Percentiles rank a stretch among this genome's conserved stretches.
These are phyloP conservation scores for Aquatica leii DNA, from an alignment of 2,888 invertebrate species.

Conservation along the genomic window DNA sequence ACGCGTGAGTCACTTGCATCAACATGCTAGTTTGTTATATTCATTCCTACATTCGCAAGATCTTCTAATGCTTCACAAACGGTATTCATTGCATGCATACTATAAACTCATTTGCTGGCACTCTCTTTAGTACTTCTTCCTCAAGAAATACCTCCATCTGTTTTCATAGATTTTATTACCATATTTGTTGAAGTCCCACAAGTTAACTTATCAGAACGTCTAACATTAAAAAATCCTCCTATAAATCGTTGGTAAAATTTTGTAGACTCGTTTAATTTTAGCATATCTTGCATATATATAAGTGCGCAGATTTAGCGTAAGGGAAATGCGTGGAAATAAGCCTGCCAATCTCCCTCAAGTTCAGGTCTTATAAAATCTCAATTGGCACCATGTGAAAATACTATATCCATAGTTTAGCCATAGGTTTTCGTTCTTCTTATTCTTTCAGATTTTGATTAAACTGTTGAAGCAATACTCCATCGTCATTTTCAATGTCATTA, in stretches of 20 bases:
- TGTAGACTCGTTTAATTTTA: slow-evolving; percentile 45
- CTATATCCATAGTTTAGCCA: too few relatives aligned
- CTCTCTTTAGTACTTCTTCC: slow-evolving; percentile 54
- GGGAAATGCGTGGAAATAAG: slow-evolving; percentile 28
- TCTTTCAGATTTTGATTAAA: too few relatives aligned
- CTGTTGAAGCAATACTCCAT: too few relatives aligned
- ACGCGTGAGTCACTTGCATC: too few relatives aligned
- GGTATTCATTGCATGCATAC: too few relatives aligned
- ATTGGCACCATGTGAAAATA: slow-evolving; percentile 54
- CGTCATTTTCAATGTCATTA: too few relatives aligned
- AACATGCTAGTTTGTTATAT: slow-evolving; percentile 53
- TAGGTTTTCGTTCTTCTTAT: too few relatives aligned
- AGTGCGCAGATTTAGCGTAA: slow-evolving; percentile 46
- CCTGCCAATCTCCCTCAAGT: slow-evolving; percentile 52
- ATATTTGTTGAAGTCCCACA: slow-evolving; percentile 46
- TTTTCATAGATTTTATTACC: slow-evolving; percentile 52
- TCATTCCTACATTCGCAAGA: slow-evolving; percentile 49
- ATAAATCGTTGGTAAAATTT: too few relatives aligned
- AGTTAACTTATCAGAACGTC: too few relatives aligned
- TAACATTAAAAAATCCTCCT: too few relatives aligned
- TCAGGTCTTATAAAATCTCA: slow-evolving; percentile 55
- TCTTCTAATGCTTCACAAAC: too few relatives aligned
- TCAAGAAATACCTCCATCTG: slow-evolving; percentile 58
- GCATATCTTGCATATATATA: too few relatives aligned
- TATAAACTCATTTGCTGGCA: slow-evolving; percentile 55